These are phyloP conservation scores for Hippocampus kuda DNA, from an alignment of 2,797 vertebrate species.

Conservation along the genomic window DNA sequence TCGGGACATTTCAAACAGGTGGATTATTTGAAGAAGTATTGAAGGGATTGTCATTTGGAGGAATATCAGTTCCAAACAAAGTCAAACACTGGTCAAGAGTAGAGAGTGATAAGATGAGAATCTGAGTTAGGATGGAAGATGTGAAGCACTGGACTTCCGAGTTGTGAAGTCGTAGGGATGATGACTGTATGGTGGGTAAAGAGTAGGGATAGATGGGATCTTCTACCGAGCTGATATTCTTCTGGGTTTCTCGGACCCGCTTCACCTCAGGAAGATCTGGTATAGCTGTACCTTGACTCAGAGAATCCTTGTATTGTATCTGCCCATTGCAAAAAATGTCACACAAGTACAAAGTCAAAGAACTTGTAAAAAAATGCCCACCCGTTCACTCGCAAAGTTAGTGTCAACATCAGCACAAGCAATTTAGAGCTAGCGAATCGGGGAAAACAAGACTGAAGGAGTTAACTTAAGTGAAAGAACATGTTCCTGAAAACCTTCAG, in stretches of 20 bases:
- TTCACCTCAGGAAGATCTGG: constrained; percentile 91
- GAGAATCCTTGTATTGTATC: constrained; percentile 90
- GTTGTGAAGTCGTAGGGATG: constrained; percentile 3
- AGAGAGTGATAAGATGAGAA: constrained; percentile 16
- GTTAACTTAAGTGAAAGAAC: background rate
- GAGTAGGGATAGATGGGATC: constrained; percentile 10
- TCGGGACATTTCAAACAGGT: no score
- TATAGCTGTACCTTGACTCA: constrained; percentile 86
- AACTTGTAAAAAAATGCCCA: constrained; percentile 17
- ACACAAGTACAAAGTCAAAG: constrained; percentile 41
- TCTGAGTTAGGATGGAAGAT: constrained; percentile 32
- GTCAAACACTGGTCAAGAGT: background rate
- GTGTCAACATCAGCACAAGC: background rate
- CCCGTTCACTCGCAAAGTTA: constrained; percentile 16
- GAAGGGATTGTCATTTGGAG: background rate
- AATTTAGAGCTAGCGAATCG: background rate
- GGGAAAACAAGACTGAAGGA: background rate
- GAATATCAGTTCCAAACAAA: constrained; percentile 4
- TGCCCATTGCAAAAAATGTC: constrained; percentile 45
- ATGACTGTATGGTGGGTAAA: constrained; percentile 5
- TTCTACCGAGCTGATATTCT: constrained; percentile 97
- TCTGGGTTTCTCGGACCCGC: constrained; percentile 92
- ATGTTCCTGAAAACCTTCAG: no score
- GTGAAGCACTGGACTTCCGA: background rate
- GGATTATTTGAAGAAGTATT: background rate